Percentiles rank a stretch among this genome's conserved stretches.
These are phyloP conservation scores for Nomada flava DNA, from an alignment of 2,888 invertebrate species.

Conservation along the genomic window DNA sequence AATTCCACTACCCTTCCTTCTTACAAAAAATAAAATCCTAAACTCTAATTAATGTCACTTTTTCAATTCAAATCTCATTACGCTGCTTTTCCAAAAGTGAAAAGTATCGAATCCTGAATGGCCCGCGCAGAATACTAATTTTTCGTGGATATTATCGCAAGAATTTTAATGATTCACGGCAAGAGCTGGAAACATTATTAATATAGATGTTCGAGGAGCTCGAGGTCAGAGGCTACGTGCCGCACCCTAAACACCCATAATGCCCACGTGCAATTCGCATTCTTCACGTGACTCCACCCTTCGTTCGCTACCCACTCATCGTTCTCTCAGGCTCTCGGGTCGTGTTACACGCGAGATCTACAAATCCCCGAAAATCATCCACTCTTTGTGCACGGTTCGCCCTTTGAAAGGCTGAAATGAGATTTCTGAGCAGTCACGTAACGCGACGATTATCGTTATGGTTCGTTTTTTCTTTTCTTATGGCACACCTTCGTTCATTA, in stretches of 20 bases:
- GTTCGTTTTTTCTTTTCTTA: neutral
- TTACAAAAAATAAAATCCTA: no score
- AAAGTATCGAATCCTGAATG: no score
- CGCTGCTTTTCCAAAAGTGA: no score
- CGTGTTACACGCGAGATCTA: conserved; percentile 72
- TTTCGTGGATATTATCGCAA: neutral
- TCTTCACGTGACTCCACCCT: conserved; percentile 71
- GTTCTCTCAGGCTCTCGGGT: conserved; percentile 50
- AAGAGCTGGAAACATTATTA: neutral
- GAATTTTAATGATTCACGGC: conserved; percentile 6
- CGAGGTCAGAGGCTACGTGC: conserved; percentile 63
- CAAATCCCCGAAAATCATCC: conserved; percentile 46
- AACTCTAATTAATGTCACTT: no score
- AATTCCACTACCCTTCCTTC: no score
- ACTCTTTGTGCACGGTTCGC: neutral
- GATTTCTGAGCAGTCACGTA: conserved; percentile 24
- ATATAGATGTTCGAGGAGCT: conserved; percentile 24
- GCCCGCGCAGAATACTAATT: no score
- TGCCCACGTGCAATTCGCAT: conserved; percentile 52
- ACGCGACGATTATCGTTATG: conserved; percentile 8
- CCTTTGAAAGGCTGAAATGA: neutral
- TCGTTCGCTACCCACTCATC: conserved; percentile 68
- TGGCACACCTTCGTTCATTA: neutral
- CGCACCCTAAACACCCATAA: conserved; percentile 58
- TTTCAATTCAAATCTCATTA: no score